A percentile compares a stretch with the other conserved stretches of the same genome.
Evolutionary conservation across 1,140 invertebrate genomes (phyloP).

Genomic region (Drosophila micromelanica): DNA sequence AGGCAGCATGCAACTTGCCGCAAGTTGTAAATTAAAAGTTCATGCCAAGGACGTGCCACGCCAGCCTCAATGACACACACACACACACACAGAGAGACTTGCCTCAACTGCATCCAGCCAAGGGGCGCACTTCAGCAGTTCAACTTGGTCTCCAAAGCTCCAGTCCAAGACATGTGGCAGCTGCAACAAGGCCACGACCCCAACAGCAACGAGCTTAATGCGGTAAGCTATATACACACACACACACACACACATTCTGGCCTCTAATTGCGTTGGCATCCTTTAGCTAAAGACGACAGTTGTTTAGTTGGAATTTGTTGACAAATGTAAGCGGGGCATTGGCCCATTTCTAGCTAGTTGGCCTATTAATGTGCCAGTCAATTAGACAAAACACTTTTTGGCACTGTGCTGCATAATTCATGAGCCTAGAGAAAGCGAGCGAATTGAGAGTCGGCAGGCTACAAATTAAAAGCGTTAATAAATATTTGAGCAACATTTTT

Average conservation of each 20-base stretch:
- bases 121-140: too few species aligned
- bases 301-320: constrained; percentile 3
- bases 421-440: constrained; percentile 3
- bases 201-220: neutral
- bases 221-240: neutral
- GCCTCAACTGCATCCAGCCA: neutral
- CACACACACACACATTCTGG: neutral
- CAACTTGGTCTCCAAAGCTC: constrained; percentile 28
- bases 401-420: constrained; percentile 40
- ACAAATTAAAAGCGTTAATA: constrained; percentile 77
- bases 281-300: neutral
- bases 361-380: constrained; percentile 24
- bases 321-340: constrained; percentile 14
- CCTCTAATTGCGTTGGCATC: constrained; percentile 13
- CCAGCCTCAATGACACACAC: constrained; percentile 16
- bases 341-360: constrained; percentile 8
- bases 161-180: constrained; percentile 44
- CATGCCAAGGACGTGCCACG: constrained; percentile 58
- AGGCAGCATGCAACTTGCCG: constrained; percentile 39
- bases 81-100: constrained; percentile 6
- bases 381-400: constrained; percentile 45
- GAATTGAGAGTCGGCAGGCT: constrained; percentile 13
- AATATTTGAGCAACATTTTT: constrained; percentile 74
- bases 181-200: constrained; percentile 24
- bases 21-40: constrained; percentile 75